These are phyloP conservation scores for Papilio glaucus DNA, from an alignment of 1,140 invertebrate species.

Conservation along the genomic window DNA sequence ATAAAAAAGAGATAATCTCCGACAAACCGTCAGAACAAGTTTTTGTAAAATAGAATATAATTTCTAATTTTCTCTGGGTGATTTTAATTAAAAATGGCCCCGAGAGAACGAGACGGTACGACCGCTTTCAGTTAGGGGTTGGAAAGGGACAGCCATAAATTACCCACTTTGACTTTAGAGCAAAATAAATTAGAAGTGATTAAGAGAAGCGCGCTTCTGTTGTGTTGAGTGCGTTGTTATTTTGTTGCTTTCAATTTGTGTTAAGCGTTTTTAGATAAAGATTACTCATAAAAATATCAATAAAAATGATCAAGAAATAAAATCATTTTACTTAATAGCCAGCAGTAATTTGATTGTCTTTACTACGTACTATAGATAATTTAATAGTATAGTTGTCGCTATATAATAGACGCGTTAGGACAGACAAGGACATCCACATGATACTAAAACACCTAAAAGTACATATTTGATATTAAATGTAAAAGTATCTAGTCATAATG, in stretches of 20 bases:
- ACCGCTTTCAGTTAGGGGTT: slow-evolving; percentile 54
- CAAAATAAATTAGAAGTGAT: slow-evolving; percentile 83
- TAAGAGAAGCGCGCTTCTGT: slow-evolving; percentile 79
- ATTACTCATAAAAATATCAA: slow-evolving; percentile 40
- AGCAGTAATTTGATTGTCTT: neutral
- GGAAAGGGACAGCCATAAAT: slow-evolving; percentile 76
- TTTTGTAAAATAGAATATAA: slow-evolving; percentile 83
- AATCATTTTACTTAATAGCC: neutral
- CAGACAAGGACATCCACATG: too few species aligned
- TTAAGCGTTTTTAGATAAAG: slow-evolving; percentile 50
- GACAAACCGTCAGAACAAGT: slow-evolving; percentile 81
- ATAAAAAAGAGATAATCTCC: slow-evolving; percentile 82
- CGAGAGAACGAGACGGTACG: slow-evolving; percentile 64
- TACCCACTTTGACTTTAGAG: slow-evolving; percentile 69
- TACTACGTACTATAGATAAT: neutral
- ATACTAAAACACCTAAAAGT: too few species aligned
- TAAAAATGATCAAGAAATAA: neutral
- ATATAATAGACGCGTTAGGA: neutral
- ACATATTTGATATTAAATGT: too few species aligned
- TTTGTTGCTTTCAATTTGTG: slow-evolving; percentile 62
- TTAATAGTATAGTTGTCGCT: neutral
- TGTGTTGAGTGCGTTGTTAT: slow-evolving; percentile 66
- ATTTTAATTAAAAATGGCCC: slow-evolving; percentile 84
- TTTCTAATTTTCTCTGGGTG: slow-evolving; percentile 82
- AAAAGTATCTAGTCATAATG: too few species aligned